These are phyloP conservation scores for Epizoanthus scotinus DNA, from an alignment of 92 coral and sea anemone genomes.

Conservation along the genomic window DNA sequence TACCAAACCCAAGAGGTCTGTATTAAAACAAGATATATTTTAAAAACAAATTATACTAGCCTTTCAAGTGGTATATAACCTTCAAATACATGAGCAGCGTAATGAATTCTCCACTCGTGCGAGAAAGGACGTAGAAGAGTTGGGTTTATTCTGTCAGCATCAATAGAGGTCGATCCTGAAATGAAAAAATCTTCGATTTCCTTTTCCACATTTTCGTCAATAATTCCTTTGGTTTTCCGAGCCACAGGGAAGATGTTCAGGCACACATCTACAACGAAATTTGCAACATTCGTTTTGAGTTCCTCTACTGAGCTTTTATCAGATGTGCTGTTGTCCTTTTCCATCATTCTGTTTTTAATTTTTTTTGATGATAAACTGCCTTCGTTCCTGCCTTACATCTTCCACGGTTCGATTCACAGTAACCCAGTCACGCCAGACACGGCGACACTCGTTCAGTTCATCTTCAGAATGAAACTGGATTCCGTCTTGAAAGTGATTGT, in stretches of 20 bases:
- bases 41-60: background rate
- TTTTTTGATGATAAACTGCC: slow-evolving; percentile 1
- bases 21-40: too few relatives aligned
- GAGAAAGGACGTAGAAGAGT: slow-evolving; percentile 54
- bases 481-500: slow-evolving; percentile 11
- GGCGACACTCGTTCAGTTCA: slow-evolving; percentile 42
- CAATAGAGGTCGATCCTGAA: slow-evolving; percentile 50
- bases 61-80: slow-evolving; percentile 47
- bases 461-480: slow-evolving; percentile 42
- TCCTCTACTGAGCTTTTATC: background rate
- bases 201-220: background rate
- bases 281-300: background rate
- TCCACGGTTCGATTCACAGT: slow-evolving; percentile 41
- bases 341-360: background rate
- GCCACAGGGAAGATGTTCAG: background rate
- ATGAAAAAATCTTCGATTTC: slow-evolving; percentile 56
- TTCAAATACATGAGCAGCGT: slow-evolving; percentile 35
- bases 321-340: too few relatives aligned
- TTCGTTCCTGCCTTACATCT: slow-evolving; percentile 47
- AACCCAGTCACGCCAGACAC: slow-evolving; percentile 59
- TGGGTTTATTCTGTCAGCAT: slow-evolving; percentile 36
- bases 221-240: background rate
- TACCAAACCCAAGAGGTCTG: too few relatives aligned
- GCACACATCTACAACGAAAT: background rate
- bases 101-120: slow-evolving; percentile 48